Base-by-base conservation (phyloP, 2,888 invertebrate species). In the Ceramica pisi region DNA sequence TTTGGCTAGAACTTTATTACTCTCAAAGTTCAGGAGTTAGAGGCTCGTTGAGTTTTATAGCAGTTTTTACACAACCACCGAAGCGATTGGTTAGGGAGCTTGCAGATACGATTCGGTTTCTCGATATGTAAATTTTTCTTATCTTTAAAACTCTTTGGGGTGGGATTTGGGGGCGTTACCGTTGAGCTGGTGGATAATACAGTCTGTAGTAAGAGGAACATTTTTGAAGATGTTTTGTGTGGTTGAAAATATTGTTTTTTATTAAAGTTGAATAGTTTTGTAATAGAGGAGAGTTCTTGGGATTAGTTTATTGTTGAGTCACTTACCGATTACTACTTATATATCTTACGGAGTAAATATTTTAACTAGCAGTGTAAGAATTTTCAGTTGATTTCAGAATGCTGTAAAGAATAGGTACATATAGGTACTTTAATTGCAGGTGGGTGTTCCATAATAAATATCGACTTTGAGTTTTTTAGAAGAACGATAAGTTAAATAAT, bases 21-120 rank as follows among this genome's bases (percentile, higher is more conserved):
- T 48, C 51, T 57, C 77, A 71, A 88, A 88, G 80, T 89, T 85
- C 31, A 81, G 83, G 65, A 71, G 79, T 92, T 91, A 90, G 90
- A 84, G 78, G 87, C 89, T 90, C 91, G 90, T 92, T 91, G 89
- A 88, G 85, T 94, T 93, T 93, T 93, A 93, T 90, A 85, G 88
- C 87, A 89, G 87, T 92, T 94, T 93, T 93, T 93, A 91, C 91
- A 91, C 88, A 84, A 87, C 90, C 90, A 83, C 89, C 83, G 88
- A 88, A 79, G 84, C 81, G 80, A 83, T 85, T 84, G 84, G 85
- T 75, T 71, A 82, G 71, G 72, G 75, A 51, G 80, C 56, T 55
- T 66, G 68, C 67, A 81, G 80, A 78, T 72, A 75, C 82, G 80
- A 84, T 81, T 67, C 73, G 57, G 67, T 71, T 53, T 56, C 69